Evolutionary conservation across 2,888 invertebrate genomes (phyloP).

Genomic region (Ormyrus pomaceus): DNA sequence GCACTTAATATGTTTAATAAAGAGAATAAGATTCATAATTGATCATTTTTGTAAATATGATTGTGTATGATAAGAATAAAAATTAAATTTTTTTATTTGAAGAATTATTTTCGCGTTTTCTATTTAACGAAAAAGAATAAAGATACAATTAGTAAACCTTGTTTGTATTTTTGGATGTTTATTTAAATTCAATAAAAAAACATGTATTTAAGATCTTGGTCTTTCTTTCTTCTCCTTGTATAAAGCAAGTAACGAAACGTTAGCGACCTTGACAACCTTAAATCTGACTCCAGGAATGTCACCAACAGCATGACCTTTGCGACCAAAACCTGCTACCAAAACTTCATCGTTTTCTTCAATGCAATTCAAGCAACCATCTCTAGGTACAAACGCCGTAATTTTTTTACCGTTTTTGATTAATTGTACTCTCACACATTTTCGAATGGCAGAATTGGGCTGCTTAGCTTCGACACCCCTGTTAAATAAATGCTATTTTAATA

Average conservation of each 20-base stretch:
- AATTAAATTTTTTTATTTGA: too few relatives aligned
- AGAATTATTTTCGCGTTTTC: too few relatives aligned
- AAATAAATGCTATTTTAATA: constrained; percentile 43
- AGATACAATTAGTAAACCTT: constrained; percentile 24
- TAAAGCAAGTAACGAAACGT: constrained; percentile 97
- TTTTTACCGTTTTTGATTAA: constrained; percentile 99
- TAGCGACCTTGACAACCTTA: constrained; percentile 99
- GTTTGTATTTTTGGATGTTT: constrained; percentile 37
- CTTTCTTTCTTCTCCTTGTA: constrained; percentile 99
- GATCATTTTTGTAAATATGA: too few relatives aligned
- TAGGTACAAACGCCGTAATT: constrained; percentile 99
- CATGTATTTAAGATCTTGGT: constrained; percentile 91
- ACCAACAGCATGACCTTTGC: constrained; percentile 99
- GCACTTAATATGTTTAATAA: constrained; percentile 36
- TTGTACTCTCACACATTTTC: constrained; percentile 99
- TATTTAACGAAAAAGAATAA: constrained; percentile 24
- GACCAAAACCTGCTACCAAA: constrained; percentile 98
- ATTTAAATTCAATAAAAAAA: constrained; percentile 66
- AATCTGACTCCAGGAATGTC: constrained; percentile 98
- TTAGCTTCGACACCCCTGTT: constrained; percentile 99
- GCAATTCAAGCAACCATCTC: constrained; percentile 99
- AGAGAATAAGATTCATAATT: too few relatives aligned
- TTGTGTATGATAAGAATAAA: too few relatives aligned
- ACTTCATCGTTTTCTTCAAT: constrained; percentile 99
- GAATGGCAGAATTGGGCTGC: constrained; percentile 99